Evolutionary conservation across 2,888 invertebrate species (phyloP), one percentile per base, ranked within the genome.

Genomic region (Perdita meconis): DNA sequence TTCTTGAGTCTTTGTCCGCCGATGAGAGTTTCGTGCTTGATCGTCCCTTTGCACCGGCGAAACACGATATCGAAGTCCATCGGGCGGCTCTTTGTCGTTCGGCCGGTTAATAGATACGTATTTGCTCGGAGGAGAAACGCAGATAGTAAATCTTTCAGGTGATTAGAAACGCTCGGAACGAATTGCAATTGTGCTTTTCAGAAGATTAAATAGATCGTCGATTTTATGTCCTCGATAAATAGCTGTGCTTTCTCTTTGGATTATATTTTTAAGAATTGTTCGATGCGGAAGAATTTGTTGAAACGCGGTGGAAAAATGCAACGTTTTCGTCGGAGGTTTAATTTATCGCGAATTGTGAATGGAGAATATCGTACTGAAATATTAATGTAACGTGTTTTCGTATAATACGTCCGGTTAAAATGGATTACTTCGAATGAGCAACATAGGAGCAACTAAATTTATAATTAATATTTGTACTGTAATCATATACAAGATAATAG

Each of bases 31-130:
- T 68, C 68, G 68, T 77, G 53, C 69, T 69, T 30, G 44, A 63
- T 57, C 63, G 50, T 42, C 26, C 50, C 19, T 34, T 61, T 38
- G 51, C 22, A 50, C 19, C 44, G 36, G 51, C 67, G 68, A 73
- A 77, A 77, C 75, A 65, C 74, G 74, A 77, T 69, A 69, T 50
- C 47, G 61, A 40, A 74, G 51, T 53, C 22, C 63, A 64, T 63
- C 44, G 59, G 24, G 19, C 51, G 38, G 42, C n/a, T 42, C 22
- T 36, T 60, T 40, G 63, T 55, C 8, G 47, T 12, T 16, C 30
- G 19, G n/a, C 19, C 12, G 26, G 36, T 61, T 74, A 50, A 47
- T 53, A 24, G 34, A 38, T 24, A 40, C 38, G 40, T 16, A 44
- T 55, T 71, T 30, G n/a, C 30, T 16, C 8, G 70, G 6, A 47